These are phyloP conservation scores for Myrmophylax atrothorax DNA, from an alignment of 2,113 vertebrate genomes.

Conservation along the genomic window DNA sequence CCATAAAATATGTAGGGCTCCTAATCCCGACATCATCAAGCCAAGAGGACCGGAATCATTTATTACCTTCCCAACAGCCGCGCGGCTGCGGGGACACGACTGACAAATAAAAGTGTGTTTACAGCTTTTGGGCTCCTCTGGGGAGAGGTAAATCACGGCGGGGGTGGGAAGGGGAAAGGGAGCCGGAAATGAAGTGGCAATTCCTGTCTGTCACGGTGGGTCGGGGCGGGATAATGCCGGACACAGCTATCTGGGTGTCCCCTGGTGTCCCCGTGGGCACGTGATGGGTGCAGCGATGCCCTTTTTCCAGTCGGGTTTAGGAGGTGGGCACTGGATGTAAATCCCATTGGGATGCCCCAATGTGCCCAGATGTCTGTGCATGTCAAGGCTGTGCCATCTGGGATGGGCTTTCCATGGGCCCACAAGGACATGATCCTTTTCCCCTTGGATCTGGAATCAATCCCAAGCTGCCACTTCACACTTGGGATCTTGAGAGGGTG, in stretches of 20 bases:
- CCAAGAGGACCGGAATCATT: conserved; percentile 54
- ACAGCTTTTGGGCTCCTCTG: conserved; percentile 37
- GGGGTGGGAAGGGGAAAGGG: background rate
- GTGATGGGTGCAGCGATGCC: accelerated
- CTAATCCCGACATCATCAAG: conserved; percentile 70
- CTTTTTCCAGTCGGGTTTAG: accelerated
- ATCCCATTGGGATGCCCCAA: background rate
- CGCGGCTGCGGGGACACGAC: conserved; percentile 16
- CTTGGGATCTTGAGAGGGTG: accelerated
- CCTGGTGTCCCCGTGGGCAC: accelerated
- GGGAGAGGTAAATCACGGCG: conserved; percentile 50
- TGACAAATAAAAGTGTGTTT: conserved; percentile 68
- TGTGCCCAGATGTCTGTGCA: background rate
- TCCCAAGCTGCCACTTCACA: accelerated
- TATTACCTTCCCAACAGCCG: conserved; percentile 56
- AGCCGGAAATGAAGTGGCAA: background rate
- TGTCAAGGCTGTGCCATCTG: accelerated
- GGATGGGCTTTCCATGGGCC: no score
- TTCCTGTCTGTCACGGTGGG: background rate
- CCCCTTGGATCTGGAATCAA: accelerated
- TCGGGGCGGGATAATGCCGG: accelerated
- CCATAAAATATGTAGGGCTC: conserved; percentile 73
- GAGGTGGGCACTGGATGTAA: accelerated
- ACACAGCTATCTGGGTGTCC: accelerated
- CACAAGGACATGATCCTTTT: accelerated